Conservation (phyloP, 2,797 vertebrate genomes). For the Schizothorax lantsangensis region DNA sequence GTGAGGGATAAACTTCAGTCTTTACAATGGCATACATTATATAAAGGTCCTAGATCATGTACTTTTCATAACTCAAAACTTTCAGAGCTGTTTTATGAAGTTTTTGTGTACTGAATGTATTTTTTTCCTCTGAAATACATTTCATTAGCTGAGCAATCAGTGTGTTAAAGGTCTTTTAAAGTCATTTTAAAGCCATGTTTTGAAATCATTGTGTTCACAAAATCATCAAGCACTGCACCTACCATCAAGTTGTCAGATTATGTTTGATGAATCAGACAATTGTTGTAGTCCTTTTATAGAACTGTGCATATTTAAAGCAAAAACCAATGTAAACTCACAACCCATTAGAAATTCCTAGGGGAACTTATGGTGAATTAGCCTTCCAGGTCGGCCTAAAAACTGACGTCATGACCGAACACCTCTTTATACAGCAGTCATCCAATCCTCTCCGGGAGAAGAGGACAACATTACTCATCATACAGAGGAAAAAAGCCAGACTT, state of each 20-base stretch:
- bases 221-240: background rate
- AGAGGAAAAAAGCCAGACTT: slow-evolving; percentile 6
- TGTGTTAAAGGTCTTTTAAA: background rate
- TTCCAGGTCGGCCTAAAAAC: background rate
- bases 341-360: background rate
- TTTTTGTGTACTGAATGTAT: background rate
- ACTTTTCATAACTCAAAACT: background rate
- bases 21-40: background rate
- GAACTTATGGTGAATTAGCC: background rate
- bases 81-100: background rate
- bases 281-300: background rate
- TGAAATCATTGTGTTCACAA: background rate
- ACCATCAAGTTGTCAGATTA: background rate
- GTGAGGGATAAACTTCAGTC: background rate
- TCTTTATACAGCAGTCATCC: background rate
- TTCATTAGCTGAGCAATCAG: too few species aligned
- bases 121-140: background rate
- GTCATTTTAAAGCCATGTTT: background rate
- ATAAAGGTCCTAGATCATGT: background rate
- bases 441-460: background rate
- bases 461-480: slow-evolving; percentile 22
- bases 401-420: background rate
- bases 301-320: background rate
- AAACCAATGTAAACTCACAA: background rate
- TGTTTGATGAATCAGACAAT: background rate